phyloP scores from a whole-genome alignment of 2,797 vertebrate genomes.

The Rhinella marina region DNA sequence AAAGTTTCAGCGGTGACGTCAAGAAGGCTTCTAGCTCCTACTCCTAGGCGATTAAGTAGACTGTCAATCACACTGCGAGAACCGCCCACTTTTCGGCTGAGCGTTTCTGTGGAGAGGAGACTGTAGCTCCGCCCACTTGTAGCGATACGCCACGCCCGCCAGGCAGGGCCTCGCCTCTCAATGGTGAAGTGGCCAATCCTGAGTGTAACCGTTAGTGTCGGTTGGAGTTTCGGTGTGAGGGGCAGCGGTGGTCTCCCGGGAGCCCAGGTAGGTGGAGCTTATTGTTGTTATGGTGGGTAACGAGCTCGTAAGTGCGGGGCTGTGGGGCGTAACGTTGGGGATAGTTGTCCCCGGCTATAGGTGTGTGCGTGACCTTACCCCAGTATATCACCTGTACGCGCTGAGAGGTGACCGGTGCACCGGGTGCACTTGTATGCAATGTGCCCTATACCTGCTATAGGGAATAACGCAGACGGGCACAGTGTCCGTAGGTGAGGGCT shows the following conservation, averaged over 20 bases:
- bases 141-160: neutral
- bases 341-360: neutral
- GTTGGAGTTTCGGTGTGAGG: slow-evolving; percentile 37
- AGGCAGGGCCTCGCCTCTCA: neutral
- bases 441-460: no score
- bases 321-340: neutral
- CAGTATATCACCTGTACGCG: neutral
- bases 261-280: slow-evolving; percentile 40
- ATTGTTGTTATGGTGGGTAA: neutral
- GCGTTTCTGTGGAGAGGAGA: no score
- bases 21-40: neutral
- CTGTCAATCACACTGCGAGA: neutral
- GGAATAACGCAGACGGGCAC: no score
- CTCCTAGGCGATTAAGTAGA: neutral
- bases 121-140: neutral
- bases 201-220: slow-evolving; percentile 55
- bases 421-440: neutral
- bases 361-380: neutral
- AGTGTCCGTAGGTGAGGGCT: no score
- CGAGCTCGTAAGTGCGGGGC: neutral
- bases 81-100: neutral
- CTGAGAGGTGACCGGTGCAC: neutral
- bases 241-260: neutral
- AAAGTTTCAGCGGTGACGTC: slow-evolving; percentile 31
- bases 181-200: slow-evolving; percentile 45